Evolutionary conservation across 2,113 vertebrate species (phyloP).

Genomic region (Pelusios castaneus): DNA sequence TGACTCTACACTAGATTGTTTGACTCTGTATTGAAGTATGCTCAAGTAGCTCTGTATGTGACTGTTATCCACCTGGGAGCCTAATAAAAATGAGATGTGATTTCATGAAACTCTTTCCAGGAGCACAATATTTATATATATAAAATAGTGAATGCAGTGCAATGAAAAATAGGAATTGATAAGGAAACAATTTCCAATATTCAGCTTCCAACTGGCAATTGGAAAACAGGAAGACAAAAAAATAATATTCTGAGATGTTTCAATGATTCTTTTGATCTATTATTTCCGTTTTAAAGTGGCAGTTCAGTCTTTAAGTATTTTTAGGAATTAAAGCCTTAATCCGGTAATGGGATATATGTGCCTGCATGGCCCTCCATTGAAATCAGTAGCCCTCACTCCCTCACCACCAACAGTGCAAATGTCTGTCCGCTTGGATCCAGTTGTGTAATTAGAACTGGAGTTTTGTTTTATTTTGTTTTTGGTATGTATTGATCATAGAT

Average conservation of each 20-base stretch:
- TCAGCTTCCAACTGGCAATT: neutral
- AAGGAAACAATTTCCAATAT: neutral
- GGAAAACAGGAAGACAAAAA: neutral
- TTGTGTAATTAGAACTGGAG: conserved; percentile 30
- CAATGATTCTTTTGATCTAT: neutral
- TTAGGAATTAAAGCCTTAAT: neutral
- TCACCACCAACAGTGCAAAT: neutral
- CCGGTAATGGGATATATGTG: neutral
- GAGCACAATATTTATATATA: neutral
- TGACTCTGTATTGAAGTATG: neutral
- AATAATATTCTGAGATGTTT: neutral
- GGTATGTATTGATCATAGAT: conserved; percentile 8
- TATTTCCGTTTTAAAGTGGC: neutral
- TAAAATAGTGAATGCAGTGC: neutral
- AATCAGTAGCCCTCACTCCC: neutral
- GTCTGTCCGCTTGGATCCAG: neutral
- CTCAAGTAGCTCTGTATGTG: neutral
- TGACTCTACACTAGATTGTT: neutral
- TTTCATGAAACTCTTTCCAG: neutral
- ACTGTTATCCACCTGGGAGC: neutral
- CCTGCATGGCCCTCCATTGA: neutral
- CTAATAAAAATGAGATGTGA: neutral
- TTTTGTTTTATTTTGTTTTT: neutral
- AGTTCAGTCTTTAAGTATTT: neutral
- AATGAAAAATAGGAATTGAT: neutral